Base-by-base conservation (phyloP, 2,113 vertebrate genomes). In the Rhombomys opimus region DNA sequence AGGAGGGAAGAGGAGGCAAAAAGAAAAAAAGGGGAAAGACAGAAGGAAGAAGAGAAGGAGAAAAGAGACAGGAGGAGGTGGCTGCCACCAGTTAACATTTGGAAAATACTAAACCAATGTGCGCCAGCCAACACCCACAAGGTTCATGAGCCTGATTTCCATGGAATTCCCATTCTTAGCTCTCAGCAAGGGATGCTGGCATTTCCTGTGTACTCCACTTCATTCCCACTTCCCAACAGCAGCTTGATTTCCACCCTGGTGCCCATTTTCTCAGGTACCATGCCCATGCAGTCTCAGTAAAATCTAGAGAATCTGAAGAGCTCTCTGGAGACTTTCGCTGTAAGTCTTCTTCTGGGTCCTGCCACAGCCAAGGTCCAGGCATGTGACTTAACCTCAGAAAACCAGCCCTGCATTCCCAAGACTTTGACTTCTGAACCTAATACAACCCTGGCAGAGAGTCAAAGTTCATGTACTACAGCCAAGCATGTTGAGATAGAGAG, bases 341-440 rank as follows among this genome's bases (percentile, higher is more conserved):
- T 17, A 41, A 54, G 25, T 67, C 76, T 85, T 61, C 25, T 46
- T 68, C 67, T 27, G 72, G 57, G 72, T 61, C 13, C 68, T 41
- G 65, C 27, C 14, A 25, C 17, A 27, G 72, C 27, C 75, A 70
- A 61, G 46, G 81, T 81, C 38, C 22, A 23, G 65, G 76, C 81
- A 65, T 2, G 0, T 35, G 88, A 67, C 52, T 25, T 81, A 7
- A 30, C 17, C 35, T 95, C 32, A 4, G 88, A 67, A 35, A 77
- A 35, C 12, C 61, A 50, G 41, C 11, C 52, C 32, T 57, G 82
- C 52, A 67, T 87, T 76, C 77, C 54, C 94, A 75, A 72, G 85
- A 90, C 89, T 94, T 92, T 90, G 95, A 87, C 54, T 85, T 96
- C 78, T 59, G 68, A 50, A 27, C 20, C 15, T 7, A 84, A 32